A percentile compares a stretch with the other conserved stretches of the same genome.
These are phyloP conservation scores for Galemys pyrenaicus DNA, from an alignment of 2,113 vertebrate genomes.

Conservation along the genomic window DNA sequence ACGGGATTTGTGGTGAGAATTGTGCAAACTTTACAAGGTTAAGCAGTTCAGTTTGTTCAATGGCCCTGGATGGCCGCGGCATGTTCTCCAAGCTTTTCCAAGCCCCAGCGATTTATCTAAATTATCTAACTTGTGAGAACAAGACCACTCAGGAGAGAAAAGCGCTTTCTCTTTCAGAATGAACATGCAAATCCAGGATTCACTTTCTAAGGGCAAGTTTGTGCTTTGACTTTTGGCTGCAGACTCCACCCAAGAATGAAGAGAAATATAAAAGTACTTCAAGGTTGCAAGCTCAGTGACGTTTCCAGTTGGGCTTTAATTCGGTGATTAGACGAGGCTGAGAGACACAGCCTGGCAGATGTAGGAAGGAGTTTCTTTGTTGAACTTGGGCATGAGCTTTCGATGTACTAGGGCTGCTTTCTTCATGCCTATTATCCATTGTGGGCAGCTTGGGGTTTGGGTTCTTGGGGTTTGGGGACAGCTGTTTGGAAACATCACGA, in stretches of 20 bases:
- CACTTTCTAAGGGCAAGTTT: conserved; percentile 44
- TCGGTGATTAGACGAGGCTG: background rate
- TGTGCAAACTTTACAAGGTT: conserved; percentile 55
- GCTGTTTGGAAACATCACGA: conserved; percentile 17
- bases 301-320: conserved; percentile 19
- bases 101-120: conserved; percentile 50
- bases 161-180: conserved; percentile 50
- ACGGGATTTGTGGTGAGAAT: conserved; percentile 38
- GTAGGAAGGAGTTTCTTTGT: background rate
- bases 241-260: conserved; percentile 25
- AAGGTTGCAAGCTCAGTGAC: background rate
- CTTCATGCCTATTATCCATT: background rate
- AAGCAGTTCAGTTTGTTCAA: conserved; percentile 42
- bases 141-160: conserved; percentile 36
- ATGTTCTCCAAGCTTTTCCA: conserved; percentile 46
- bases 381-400: background rate
- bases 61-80: background rate
- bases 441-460: background rate
- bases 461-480: background rate
- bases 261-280: background rate
- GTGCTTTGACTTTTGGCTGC: conserved; percentile 40
- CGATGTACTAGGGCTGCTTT: background rate
- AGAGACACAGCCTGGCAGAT: background rate
- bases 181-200: background rate
- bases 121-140: conserved; percentile 63